Conservation (phyloP, 2,797 vertebrate species). For the Lithobates sylvaticus region DNA sequence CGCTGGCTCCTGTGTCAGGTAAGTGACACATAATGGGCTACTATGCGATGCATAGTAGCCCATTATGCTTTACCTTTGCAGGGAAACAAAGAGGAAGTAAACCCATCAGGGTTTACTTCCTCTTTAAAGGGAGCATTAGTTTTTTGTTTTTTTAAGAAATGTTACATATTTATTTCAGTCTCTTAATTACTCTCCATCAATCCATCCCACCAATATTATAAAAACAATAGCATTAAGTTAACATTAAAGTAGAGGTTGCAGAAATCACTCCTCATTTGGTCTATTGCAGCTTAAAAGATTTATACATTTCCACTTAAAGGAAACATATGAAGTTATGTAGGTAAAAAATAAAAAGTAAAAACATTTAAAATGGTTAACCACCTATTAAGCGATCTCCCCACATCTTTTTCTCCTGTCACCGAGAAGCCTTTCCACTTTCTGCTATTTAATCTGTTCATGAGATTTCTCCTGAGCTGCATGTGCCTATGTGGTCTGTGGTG, state of each 20-base stretch:
- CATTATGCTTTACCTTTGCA: too few species aligned
- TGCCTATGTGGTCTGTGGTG: slow-evolving; percentile 73
- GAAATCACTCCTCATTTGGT: neutral
- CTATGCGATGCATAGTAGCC: too few species aligned
- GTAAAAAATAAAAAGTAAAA: neutral
- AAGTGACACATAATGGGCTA: too few species aligned
- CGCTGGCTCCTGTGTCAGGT: too few species aligned
- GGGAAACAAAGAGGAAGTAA: too few species aligned
- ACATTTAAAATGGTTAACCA: neutral
- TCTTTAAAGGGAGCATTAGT: too few species aligned
- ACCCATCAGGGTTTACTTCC: too few species aligned
- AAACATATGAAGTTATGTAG: neutral
- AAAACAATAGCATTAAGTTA: neutral
- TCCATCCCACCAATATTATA: neutral
- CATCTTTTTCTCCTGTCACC: neutral
- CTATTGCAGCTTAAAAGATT: neutral
- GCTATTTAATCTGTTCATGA: slow-evolving; percentile 64
- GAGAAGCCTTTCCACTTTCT: slow-evolving; percentile 43
- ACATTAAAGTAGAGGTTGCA: neutral
- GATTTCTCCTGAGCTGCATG: slow-evolving; percentile 64
- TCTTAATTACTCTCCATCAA: neutral
- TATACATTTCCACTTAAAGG: neutral
- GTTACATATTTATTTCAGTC: neutral
- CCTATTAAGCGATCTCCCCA: neutral
- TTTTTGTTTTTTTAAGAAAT: too few species aligned